Evolutionary conservation across 2,797 vertebrate species (phyloP).

Genomic region (Anas bernieri): DNA sequence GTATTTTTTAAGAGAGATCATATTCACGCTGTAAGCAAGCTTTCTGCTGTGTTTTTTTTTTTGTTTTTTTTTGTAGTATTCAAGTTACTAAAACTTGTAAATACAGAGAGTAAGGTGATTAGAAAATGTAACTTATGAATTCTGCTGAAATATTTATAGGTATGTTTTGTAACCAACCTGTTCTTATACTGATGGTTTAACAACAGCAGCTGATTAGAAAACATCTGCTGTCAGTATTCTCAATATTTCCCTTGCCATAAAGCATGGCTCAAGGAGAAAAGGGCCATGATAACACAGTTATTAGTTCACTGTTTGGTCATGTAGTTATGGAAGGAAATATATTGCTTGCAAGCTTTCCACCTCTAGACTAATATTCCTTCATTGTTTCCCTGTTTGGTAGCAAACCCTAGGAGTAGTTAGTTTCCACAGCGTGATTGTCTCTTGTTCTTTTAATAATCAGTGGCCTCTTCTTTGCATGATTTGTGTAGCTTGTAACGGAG

Average conservation of each 20-base stretch:
- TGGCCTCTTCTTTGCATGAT: neutral
- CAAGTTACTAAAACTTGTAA: neutral
- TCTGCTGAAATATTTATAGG: neutral
- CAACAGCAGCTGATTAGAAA: neutral
- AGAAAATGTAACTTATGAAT: neutral
- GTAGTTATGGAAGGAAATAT: neutral
- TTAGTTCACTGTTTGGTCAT: neutral
- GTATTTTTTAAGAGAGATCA: accelerated
- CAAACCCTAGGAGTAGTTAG: neutral
- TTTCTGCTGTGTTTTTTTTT: neutral
- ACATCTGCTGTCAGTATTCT: neutral
- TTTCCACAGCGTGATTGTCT: neutral
- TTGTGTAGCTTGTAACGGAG: neutral
- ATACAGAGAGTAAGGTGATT: neutral
- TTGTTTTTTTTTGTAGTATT: neutral
- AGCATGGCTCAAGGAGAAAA: neutral
- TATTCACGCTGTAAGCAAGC: neutral
- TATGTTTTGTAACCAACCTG: neutral
- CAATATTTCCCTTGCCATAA: neutral
- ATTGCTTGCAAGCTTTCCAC: neutral
- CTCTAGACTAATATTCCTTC: neutral
- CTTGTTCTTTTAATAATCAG: neutral
- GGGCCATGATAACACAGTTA: neutral
- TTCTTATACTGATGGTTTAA: neutral
- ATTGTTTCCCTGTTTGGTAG: neutral